A percentile compares a stretch with the other conserved stretches of the same genome.
phyloP scores from a whole-genome alignment of 2,888 invertebrate species.

The Cordilura impudica region DNA sequence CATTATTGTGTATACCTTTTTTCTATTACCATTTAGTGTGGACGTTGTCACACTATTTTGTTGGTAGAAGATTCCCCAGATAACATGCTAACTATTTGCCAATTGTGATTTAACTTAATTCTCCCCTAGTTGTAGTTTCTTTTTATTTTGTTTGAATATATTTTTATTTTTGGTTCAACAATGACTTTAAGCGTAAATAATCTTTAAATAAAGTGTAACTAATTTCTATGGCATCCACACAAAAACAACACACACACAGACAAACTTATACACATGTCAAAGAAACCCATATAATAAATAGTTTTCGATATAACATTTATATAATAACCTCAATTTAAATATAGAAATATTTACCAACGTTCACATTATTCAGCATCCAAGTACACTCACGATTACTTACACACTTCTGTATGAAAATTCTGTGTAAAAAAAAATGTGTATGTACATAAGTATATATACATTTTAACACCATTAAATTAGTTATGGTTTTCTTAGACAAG shows the following conservation, averaged over 20 bases:
- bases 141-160: neutral
- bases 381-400: neutral
- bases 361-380: no score
- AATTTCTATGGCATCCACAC: slow-evolving; percentile 52
- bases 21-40: slow-evolving; percentile 28
- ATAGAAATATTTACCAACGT: no score
- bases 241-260: slow-evolving; percentile 3
- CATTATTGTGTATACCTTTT: neutral
- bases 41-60: slow-evolving; percentile 53
- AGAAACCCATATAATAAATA: neutral
- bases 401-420: neutral
- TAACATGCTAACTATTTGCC: slow-evolving; percentile 33
- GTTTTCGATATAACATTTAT: neutral
- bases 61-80: slow-evolving; percentile 36
- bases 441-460: slow-evolving; percentile 4
- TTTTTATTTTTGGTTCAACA: slow-evolving; percentile 20
- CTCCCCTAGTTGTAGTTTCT: neutral
- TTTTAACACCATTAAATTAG: slow-evolving; percentile 48
- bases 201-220: slow-evolving; percentile 58
- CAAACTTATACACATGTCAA: neutral
- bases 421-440: neutral
- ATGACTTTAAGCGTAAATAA: slow-evolving; percentile 55
- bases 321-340: neutral
- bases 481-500: slow-evolving; percentile 33
- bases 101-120: slow-evolving; percentile 46